Conservation (phyloP, 2,888 invertebrate genomes). For the Clepsis dumicolana region DNA sequence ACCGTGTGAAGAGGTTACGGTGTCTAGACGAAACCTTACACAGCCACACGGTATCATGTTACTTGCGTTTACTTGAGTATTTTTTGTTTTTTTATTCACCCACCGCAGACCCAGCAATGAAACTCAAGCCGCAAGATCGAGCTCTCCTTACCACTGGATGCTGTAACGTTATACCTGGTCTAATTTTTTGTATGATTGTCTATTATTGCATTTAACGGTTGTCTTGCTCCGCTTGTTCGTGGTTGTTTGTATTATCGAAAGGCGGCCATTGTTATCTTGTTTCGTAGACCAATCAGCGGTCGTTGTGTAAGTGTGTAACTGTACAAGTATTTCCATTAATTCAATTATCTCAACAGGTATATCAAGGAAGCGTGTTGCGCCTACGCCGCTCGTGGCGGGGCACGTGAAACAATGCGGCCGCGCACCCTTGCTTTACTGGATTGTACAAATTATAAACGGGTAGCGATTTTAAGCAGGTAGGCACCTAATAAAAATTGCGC, state of each 20-base stretch:
- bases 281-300: conserved; percentile 11
- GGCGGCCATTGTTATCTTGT: conserved; percentile 19
- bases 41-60: conserved; percentile 69
- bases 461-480: conserved; percentile 38
- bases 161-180: conserved; percentile 53
- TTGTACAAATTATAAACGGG: conserved; percentile 29
- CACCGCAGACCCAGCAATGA: conserved; percentile 73
- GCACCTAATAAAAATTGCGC: conserved; percentile 3
- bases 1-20: conserved; percentile 67
- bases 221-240: conserved; percentile 16
- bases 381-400: conserved; percentile 54
- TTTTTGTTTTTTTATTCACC: conserved; percentile 66
- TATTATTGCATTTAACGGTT: conserved; percentile 40
- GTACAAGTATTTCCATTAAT: conserved; percentile 36
- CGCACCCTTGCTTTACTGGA: conserved; percentile 54
- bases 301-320: conserved; percentile 8
- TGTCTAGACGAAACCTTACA: conserved; percentile 77
- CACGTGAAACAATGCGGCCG: conserved; percentile 63
- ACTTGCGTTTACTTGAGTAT: conserved; percentile 55
- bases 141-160: conserved; percentile 74
- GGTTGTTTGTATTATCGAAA: conserved; percentile 21
- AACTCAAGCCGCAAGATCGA: conserved; percentile 65
- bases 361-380: conserved; percentile 59
- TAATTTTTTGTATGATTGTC: conserved; percentile 29
- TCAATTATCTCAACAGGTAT: conserved; percentile 48